These are phyloP conservation scores for Balanococcus diminutus DNA, from an alignment of 2,888 invertebrate genomes.

Conservation along the genomic window DNA sequence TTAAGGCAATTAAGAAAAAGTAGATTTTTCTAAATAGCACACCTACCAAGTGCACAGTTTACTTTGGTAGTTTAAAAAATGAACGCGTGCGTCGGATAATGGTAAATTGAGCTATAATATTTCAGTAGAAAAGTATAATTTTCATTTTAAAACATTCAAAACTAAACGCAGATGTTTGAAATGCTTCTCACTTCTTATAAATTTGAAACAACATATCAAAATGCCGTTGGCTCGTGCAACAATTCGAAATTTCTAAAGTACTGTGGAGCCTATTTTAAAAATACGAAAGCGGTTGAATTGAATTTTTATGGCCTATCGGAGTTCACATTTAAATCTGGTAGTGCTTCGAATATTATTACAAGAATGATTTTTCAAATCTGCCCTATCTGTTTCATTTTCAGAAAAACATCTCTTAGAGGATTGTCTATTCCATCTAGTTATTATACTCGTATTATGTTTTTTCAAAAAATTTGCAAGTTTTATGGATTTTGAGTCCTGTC, in stretches of 20 bases:
- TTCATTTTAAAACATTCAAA: not conserved
- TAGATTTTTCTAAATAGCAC: not conserved
- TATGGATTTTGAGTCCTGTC: not conserved
- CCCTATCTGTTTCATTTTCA: not conserved
- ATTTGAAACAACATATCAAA: not conserved
- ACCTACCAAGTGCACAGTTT: not conserved
- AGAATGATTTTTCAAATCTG: not conserved
- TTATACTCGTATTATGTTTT: not conserved
- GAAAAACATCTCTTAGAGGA: not conserved
- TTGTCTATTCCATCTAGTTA: not conserved
- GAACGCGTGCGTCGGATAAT: not conserved
- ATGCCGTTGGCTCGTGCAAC: not conserved
- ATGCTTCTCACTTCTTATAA: not conserved
- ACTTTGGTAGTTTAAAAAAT: not conserved
- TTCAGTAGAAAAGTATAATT: not conserved
- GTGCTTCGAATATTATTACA: not conserved
- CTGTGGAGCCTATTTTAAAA: not conserved
- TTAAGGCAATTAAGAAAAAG: not conserved
- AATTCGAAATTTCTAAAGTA: not conserved
- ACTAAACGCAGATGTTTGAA: conserved; percentile 5
- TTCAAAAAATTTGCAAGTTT: not conserved
- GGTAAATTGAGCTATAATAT: not conserved
- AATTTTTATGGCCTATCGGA: not conserved
- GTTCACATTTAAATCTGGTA: not conserved
- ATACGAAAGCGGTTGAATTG: not conserved